phyloP scores from a whole-genome alignment of 2,888 invertebrate genomes.

The Chymomyza amoena region DNA sequence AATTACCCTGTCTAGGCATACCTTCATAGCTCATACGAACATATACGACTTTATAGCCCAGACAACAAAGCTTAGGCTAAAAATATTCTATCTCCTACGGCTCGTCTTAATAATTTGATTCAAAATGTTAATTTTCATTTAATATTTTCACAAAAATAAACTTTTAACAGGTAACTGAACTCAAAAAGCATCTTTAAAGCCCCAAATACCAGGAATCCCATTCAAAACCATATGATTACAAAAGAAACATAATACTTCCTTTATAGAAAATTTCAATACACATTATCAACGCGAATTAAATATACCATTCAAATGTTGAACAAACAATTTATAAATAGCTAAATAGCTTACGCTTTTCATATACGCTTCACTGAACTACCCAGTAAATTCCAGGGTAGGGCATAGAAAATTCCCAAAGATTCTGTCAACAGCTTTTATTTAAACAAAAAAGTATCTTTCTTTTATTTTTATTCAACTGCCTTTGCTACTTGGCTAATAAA shows the following conservation, averaged over 20 bases:
- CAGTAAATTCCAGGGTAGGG: neutral
- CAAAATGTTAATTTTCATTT: too few species aligned
- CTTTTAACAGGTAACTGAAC: too few species aligned
- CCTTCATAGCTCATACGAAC: too few species aligned
- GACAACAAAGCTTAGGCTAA: too few species aligned
- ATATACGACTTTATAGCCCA: too few species aligned
- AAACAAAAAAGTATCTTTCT: neutral
- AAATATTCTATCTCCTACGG: too few species aligned
- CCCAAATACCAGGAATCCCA: neutral
- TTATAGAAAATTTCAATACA: neutral
- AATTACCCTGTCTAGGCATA: too few species aligned
- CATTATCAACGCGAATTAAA: neutral
- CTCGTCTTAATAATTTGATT: too few species aligned
- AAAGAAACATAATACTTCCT: neutral
- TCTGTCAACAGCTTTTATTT: neutral
- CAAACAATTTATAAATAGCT: neutral
- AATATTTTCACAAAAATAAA: too few species aligned
- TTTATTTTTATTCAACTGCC: neutral
- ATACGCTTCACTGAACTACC: neutral
- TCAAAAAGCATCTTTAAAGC: neutral
- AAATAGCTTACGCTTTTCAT: neutral
- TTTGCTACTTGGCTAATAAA: constrained; percentile 10
- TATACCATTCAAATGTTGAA: neutral
- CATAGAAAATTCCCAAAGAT: neutral
- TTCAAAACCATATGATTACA: neutral